Evolutionary conservation across 2,888 invertebrate genomes (phyloP), one percentile per base, ranked within the genome.

Genomic region (Chymomyza caudatula): DNA sequence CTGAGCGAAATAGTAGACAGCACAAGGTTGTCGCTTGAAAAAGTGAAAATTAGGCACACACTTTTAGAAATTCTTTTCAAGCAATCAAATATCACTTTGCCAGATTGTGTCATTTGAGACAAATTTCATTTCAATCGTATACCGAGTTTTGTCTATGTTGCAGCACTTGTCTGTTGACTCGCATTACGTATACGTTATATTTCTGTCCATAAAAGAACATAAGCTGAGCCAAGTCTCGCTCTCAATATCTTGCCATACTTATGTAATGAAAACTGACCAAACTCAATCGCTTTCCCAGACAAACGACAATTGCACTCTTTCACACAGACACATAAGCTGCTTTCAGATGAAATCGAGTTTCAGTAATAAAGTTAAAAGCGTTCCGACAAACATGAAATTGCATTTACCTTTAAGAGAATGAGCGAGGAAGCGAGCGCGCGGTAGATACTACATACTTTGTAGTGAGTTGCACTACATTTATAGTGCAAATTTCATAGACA

Each of bases 401-500:
- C 51, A 51, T 51, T 51, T 51, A 20, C 51, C 29, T 37, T 37
- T 11, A 37, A 37, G 11, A 11, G 0, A n/a, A n/a, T 37, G 11
- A 11, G 11, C 11, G 11, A 13, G 29, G 29, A 11, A 37, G 29
- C 8, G 8, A 37, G 29, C 8, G 11, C 11, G 29, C 11, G 11
- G 11, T 37, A 37, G 11, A 37, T 37, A 37, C 29, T 37, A 4
- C 8, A 37, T 11, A 37, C n/a, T 37, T 37, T 37, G 11, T 37
- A 4, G 11, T 11, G 29, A 11, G 29, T 11, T 37, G 29, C 11
- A 37, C 47, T 17, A 47, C n/a, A 47, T 19, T 47, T 19, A 47
- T 13, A 13, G 17, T 47, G 47, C n/a, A 47, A 47, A 47, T 19
- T 47, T 47, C 29, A 37, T 37, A 37, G 29, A 11, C 63, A 66